Conservation (phyloP, 2,888 invertebrate genomes). For the Spialia ferax region DNA sequence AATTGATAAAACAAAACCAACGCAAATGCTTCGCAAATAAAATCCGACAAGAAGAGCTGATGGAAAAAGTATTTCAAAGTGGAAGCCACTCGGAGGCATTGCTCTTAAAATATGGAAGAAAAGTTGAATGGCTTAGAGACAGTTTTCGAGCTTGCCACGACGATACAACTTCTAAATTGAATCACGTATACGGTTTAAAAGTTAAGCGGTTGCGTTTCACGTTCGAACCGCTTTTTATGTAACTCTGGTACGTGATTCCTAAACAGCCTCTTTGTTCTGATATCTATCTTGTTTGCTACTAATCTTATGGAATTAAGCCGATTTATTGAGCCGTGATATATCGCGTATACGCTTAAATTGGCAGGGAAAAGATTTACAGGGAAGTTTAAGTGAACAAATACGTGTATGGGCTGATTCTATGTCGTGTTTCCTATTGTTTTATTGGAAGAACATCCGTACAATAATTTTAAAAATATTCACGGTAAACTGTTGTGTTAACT, state of each 20-base stretch:
- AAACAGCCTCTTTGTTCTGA: conserved; percentile 47
- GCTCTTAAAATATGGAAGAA: conserved; percentile 70
- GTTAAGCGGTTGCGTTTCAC: conserved; percentile 82
- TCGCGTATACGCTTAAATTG: no score
- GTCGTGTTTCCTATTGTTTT: background rate
- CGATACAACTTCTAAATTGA: conserved; percentile 82
- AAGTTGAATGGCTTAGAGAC: conserved; percentile 76
- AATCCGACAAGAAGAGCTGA: conserved; percentile 37
- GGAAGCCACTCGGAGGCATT: conserved; percentile 56
- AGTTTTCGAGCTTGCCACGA: conserved; percentile 70
- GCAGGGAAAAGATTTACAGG: conserved; percentile 37
- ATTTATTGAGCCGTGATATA: conserved; percentile 39
- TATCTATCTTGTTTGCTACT: conserved; percentile 40
- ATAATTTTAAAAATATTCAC: no score
- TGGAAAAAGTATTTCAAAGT: conserved; percentile 53
- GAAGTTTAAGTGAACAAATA: conserved; percentile 27
- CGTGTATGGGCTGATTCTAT: conserved; percentile 17
- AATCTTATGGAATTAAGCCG: conserved; percentile 38
- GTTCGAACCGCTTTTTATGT: conserved; percentile 79
- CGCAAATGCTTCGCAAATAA: conserved; percentile 34
- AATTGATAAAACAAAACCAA: conserved; percentile 35
- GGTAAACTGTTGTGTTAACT: no score
- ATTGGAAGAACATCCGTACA: no score
- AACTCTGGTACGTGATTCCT: conserved; percentile 76
- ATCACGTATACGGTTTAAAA: conserved; percentile 86